phyloP scores from a whole-genome alignment of 2,113 vertebrate genomes.

The Corythornis cristatus region DNA sequence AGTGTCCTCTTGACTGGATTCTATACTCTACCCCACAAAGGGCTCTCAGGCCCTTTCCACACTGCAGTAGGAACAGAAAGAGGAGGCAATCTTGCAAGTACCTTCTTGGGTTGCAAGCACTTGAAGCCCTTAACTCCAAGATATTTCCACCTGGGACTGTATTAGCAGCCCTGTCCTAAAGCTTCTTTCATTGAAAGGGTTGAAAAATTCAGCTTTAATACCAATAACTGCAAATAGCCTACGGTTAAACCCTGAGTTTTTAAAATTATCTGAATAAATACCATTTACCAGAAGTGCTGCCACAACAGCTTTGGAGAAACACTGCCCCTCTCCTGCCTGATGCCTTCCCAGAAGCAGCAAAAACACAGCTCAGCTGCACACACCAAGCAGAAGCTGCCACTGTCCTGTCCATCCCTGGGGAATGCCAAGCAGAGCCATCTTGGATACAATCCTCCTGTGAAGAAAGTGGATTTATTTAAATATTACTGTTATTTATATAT shows the following conservation, averaged over 20 bases:
- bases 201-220: neutral
- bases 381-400: neutral
- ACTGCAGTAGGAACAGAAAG: neutral
- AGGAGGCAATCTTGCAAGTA: neutral
- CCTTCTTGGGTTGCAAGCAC: neutral
- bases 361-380: neutral
- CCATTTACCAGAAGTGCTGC: neutral
- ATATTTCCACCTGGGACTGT: neutral
- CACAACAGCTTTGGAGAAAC: neutral
- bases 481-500: neutral
- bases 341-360: neutral
- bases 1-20: neutral
- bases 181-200: neutral
- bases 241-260: neutral
- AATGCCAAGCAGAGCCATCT: neutral
- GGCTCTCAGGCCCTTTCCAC: neutral
- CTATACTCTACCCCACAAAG: neutral
- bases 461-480: constrained; percentile 5
- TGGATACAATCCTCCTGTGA: neutral
- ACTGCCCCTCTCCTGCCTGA: neutral
- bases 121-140: neutral
- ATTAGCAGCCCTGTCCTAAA: neutral
- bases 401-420: neutral
- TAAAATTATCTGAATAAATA: neutral
- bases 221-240: neutral